Evolutionary conservation across 2,113 vertebrate genomes (phyloP), one percentile per base, ranked within the genome.

Genomic region (Pantherophis guttatus): DNA sequence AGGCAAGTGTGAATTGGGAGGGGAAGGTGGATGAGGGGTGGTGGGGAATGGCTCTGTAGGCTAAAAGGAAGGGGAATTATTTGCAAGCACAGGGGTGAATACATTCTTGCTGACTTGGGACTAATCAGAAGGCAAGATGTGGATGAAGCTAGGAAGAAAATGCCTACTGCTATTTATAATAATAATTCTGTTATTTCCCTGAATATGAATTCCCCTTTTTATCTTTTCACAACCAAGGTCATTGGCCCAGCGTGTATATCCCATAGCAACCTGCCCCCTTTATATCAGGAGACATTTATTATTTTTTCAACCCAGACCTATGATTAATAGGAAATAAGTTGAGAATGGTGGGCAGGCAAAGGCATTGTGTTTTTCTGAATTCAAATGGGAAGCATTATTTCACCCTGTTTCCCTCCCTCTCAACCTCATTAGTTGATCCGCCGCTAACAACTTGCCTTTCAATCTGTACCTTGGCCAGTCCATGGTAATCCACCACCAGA

Each of bases 1-100:
- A 81, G 88, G 91, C 92, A 87, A 85, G 90, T 87, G 93, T 88
- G 92, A 26, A 90, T 93, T 55, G 54, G 65, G 44, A 88, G 81
- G 87, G 13, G 88, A 44, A 95, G 70, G 26, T 57, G 0, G 85
- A 23, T 55, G 44, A 92, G n/a, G 1, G 81, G 53, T 10, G 8
- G 1, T 70, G 75, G 26, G 9, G 23, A 3, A 23, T 26, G 29
- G 44, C 5, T n/a, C 17, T 11, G 44, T 89, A 95, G 86, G 8
- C 33, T 44, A 81, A 81, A 62, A 29, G 26, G 9, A 87, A 87
- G 33, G 5, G 48, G 3, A 50, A 21, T 11, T 86, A n/a, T 87
- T 87, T 59, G 17, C 26, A 50, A 75, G 48, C 15, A 11, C 3
- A 2, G 4, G 52, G 9, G 33, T 13, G 21, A 59, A 23, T 39